Conservation (phyloP, 1,140 invertebrate species). For the Cydia strobilella region DNA sequence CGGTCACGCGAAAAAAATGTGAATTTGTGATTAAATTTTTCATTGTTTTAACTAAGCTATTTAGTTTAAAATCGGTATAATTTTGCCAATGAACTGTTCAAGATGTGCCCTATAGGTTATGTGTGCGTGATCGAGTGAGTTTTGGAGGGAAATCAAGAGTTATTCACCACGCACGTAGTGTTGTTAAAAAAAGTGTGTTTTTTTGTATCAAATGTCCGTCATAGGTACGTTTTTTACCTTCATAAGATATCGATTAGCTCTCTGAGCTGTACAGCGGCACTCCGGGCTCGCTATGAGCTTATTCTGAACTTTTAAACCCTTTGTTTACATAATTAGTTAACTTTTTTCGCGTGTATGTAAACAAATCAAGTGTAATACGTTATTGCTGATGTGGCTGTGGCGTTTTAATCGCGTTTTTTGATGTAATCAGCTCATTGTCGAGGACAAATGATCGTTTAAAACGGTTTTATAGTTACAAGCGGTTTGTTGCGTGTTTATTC, state of each 20-base stretch:
- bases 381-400: conserved; percentile 3
- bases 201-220: conserved; percentile 33
- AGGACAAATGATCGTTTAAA: background rate
- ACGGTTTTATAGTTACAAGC: background rate
- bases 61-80: conserved; percentile 38
- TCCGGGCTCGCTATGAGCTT: background rate
- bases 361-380: background rate
- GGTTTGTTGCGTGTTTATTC: background rate
- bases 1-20: conserved; percentile 60
- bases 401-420: conserved; percentile 6
- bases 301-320: conserved; percentile 9
- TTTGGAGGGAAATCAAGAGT: conserved; percentile 23
- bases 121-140: conserved; percentile 6
- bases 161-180: conserved; percentile 19
- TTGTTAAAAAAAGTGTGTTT: conserved; percentile 30
- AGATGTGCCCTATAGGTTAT: conserved; percentile 10
- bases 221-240: conserved; percentile 34
- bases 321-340: conserved; percentile 22
- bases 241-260: conserved; percentile 31
- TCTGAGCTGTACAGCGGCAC: background rate
- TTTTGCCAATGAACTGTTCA: conserved; percentile 5
- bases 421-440: background rate
- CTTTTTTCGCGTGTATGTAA: conserved; percentile 18
- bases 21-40: conserved; percentile 51
- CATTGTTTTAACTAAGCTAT: conserved; percentile 45